A percentile compares a stretch with the other conserved stretches of the same genome.
phyloP scores from a whole-genome alignment of 2,888 invertebrate genomes.

The Macrophya alboannulata region DNA sequence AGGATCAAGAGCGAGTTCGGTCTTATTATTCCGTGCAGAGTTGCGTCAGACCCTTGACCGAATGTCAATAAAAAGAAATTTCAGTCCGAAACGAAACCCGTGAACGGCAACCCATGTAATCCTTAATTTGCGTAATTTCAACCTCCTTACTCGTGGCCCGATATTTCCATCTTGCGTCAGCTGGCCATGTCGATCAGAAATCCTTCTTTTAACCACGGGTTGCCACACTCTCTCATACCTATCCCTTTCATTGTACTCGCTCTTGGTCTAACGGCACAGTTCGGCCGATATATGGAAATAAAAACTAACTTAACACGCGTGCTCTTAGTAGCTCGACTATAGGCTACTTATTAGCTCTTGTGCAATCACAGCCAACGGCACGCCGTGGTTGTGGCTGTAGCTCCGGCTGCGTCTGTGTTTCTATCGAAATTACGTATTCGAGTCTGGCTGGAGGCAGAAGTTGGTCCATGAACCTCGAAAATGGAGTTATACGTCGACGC shows the following conservation, averaged over 20 bases:
- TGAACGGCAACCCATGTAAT: conserved; percentile 38
- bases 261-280: conserved; percentile 59
- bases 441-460: conserved; percentile 39
- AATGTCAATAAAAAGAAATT: conserved; percentile 41
- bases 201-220: conserved; percentile 46
- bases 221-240: conserved; percentile 32
- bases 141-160: conserved; percentile 4
- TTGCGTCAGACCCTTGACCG: conserved; percentile 21
- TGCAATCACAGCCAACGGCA: conserved; percentile 37
- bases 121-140: conserved; percentile 50
- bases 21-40: conserved; percentile 21
- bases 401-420: conserved; percentile 36
- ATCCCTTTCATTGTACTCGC: conserved; percentile 42
- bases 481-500: conserved; percentile 41
- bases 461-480: conserved; percentile 35
- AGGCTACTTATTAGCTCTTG: conserved; percentile 51
- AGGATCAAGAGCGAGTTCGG: conserved; percentile 19
- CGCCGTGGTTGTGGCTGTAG: neutral
- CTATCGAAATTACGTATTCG: conserved; percentile 50
- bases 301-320: conserved; percentile 56
- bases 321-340: conserved; percentile 50
- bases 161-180: conserved; percentile 27
- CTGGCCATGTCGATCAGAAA: conserved; percentile 38
- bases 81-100: neutral
- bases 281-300: conserved; percentile 60